Evolutionary conservation across 1,140 invertebrate genomes (phyloP).

Genomic region (Pachyrhynchus sulphureomaculatus): DNA sequence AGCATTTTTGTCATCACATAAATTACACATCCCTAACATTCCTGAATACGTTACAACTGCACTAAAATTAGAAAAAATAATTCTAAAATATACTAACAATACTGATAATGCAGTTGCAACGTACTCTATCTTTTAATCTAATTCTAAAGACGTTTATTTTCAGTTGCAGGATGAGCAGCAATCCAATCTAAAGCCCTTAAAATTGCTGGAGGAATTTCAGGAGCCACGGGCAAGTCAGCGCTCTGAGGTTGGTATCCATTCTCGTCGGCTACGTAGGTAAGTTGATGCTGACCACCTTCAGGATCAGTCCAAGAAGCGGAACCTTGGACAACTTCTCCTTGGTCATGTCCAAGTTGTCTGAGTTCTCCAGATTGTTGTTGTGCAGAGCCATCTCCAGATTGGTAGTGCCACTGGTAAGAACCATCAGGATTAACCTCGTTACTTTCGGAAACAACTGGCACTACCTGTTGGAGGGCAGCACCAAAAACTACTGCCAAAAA

Average conservation of each 20-base stretch:
- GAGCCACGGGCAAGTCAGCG: background rate
- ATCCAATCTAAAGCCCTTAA: background rate
- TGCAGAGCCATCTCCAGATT: background rate
- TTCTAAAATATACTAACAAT: too few species aligned
- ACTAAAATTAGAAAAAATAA: too few species aligned
- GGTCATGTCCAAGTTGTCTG: conserved; percentile 45
- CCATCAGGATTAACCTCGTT: conserved; percentile 66
- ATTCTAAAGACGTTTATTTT: background rate
- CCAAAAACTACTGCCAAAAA: background rate
- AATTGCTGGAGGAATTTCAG: background rate
- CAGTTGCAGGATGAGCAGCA: background rate
- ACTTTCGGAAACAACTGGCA: conserved; percentile 50
- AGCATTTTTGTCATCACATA: too few species aligned
- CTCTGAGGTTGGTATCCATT: conserved; percentile 47
- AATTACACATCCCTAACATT: too few species aligned
- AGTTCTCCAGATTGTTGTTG: background rate
- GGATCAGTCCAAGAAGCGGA: conserved; percentile 65
- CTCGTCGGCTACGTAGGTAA: too few species aligned
- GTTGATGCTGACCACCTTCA: too few species aligned
- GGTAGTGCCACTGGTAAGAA: conserved; percentile 57
- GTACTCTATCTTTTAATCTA: too few species aligned
- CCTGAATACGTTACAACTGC: too few species aligned
- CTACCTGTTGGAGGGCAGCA: background rate
- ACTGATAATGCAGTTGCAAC: too few species aligned
- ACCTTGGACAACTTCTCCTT: conserved; percentile 60